phyloP scores from a whole-genome alignment of 1,140 invertebrate genomes.

The Pachyrhynchus sulphureomaculatus region DNA sequence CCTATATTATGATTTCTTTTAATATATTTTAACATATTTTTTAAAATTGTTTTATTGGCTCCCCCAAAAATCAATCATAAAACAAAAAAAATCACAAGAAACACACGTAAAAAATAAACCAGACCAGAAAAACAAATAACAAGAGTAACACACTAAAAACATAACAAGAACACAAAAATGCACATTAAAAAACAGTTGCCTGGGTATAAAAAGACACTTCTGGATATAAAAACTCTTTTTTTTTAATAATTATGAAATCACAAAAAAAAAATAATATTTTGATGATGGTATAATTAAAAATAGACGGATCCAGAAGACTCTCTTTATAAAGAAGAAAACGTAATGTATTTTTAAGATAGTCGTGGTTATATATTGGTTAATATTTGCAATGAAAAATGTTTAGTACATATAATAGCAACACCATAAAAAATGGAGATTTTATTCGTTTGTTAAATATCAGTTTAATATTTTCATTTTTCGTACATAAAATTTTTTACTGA shows the following conservation, averaged over 20 bases:
- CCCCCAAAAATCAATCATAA: conserved; percentile 39
- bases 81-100: conserved; percentile 42
- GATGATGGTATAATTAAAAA: too few species aligned
- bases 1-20: too few species aligned
- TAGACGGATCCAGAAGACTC: conserved; percentile 16
- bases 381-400: background rate
- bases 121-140: conserved; percentile 23
- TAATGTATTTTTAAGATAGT: background rate
- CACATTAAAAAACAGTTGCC: conserved; percentile 4
- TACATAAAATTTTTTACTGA: too few species aligned
- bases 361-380: background rate
- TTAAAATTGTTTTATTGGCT: conserved; percentile 41
- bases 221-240: background rate
- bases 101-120: conserved; percentile 39
- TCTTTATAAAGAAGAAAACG: background rate
- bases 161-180: conserved; percentile 2
- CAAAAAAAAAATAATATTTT: too few species aligned
- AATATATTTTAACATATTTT: too few species aligned
- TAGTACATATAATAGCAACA: too few species aligned
- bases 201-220: conserved; percentile 12
- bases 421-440: too few species aligned
- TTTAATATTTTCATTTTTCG: too few species aligned
- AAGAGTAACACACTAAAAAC: background rate
- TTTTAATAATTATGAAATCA: background rate
- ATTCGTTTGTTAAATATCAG: too few species aligned